Conservation (phyloP, 53 echinoderm and acorn worm genomes). For the Echinometra lucunter region DNA sequence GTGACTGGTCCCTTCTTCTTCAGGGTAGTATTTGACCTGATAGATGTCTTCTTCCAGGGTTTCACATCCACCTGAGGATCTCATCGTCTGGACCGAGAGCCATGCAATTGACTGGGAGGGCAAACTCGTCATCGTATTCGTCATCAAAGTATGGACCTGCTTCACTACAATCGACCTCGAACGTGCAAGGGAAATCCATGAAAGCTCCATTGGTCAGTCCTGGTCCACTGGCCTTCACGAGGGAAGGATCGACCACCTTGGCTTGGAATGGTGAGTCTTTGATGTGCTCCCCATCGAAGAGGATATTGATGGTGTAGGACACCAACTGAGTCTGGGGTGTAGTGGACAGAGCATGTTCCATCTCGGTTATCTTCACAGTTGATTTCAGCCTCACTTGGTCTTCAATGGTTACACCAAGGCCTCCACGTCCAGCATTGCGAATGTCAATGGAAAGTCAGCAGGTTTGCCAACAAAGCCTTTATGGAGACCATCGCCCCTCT, state of each 20-base stretch:
- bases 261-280: slow-evolving; percentile 85
- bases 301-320: slow-evolving; percentile 88
- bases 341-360: slow-evolving; percentile 91
- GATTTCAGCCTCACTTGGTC: slow-evolving; percentile 96
- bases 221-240: slow-evolving; percentile 84
- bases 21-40: slow-evolving; percentile 82
- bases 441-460: slow-evolving; percentile 87
- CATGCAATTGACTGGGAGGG: slow-evolving; percentile 79
- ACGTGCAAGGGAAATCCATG: slow-evolving; percentile 81
- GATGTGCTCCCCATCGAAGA: slow-evolving; percentile 93
- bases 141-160: slow-evolving; percentile 81
- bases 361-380: slow-evolving; percentile 93
- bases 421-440: slow-evolving; percentile 88
- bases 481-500: slow-evolving; percentile 80
- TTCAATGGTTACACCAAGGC: slow-evolving; percentile 89
- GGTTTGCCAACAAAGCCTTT: slow-evolving; percentile 90
- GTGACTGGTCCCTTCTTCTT: slow-evolving; percentile 81
- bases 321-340: slow-evolving; percentile 87
- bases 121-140: slow-evolving; percentile 62
- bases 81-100: slow-evolving; percentile 79
- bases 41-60: slow-evolving; percentile 82
- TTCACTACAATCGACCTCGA: slow-evolving; percentile 85
- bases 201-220: slow-evolving; percentile 86
- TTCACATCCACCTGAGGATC: slow-evolving; percentile 60
- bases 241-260: slow-evolving; percentile 87